Base-by-base conservation (phyloP, 2,888 invertebrate species). In the Trypoxylon attenuatum region DNA sequence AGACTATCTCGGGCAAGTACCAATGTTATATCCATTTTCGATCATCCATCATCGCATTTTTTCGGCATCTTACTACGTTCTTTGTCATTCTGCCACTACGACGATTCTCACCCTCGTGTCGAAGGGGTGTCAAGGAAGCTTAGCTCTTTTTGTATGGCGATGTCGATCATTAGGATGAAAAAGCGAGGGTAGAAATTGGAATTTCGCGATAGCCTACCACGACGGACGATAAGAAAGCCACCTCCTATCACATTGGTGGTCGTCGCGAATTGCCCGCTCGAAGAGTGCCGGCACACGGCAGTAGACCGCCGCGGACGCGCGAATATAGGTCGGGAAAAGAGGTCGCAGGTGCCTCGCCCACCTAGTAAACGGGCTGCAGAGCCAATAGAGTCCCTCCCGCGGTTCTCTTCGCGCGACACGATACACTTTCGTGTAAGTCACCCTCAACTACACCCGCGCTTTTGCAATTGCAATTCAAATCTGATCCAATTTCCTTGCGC, bases 1-100 rank as follows among this genome's bases (percentile, higher is more conserved):
- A 87, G 94, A 94, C 89, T 93, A 93, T 88, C 91, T 94, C 87
- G 92, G 94, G 94, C 93, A 87, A 88, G 87, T 78, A 64, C 50
- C 49, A 33, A 3, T 13, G 33, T 33, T 10, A 4, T 33, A 6
- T 33, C 13, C 33, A 33, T 33, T 33, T 33, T 33, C 33, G 13
- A 4, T 8, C 33, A 33, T 13, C 33, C n/a, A 33, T 1, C 33
- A 1, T 13, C 33, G 33, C 13, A 33, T 10, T 33, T 33, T 33
- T 10, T 10, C 33, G 33, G 13, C 10, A 33, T 33, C 33, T 13
- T 33, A 5, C 33, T 13, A 33, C 8, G 33, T 13, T 33, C 33
- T 33, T 33, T n/a, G n/a, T n/a, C n/a, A n/a, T n/a, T n/a, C n/a
- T n/a, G n/a, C n/a, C n/a, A n/a, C n/a, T n/a, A n/a, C n/a, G n/a